phyloP scores from a whole-genome alignment of 2,113 vertebrate species.

The Mesocricetus auratus region DNA sequence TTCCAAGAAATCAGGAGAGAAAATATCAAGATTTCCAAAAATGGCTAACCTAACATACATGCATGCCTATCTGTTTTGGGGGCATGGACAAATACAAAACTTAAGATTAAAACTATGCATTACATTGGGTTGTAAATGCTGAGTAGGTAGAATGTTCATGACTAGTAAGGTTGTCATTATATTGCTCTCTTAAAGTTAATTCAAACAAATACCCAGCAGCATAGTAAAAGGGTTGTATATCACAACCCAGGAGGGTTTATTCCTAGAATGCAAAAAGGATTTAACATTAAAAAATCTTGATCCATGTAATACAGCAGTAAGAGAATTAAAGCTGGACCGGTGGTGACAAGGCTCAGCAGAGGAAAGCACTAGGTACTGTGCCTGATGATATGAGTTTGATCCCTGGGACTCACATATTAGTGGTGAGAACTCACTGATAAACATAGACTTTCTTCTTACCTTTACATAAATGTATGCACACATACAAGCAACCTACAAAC shows the following conservation, averaged over 20 bases:
- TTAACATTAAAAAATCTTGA: not conserved
- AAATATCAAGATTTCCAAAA: not conserved
- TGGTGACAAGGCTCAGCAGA: not conserved
- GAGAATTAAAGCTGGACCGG: not conserved
- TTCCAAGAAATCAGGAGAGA: not conserved
- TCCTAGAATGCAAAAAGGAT: not conserved
- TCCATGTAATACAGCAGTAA: not conserved
- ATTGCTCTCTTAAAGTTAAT: too few species aligned
- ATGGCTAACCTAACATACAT: too few species aligned
- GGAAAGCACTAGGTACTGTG: too few species aligned
- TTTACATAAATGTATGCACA: too few species aligned
- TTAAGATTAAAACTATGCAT: too few species aligned
- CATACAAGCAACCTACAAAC: not conserved
- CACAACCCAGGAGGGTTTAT: not conserved
- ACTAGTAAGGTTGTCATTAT: too few species aligned
- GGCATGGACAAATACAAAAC: too few species aligned
- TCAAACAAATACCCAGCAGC: too few species aligned
- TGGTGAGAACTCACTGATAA: not conserved
- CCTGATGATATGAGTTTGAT: not conserved
- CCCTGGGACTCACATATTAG: not conserved
- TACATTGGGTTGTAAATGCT: too few species aligned
- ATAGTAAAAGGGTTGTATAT: not conserved
- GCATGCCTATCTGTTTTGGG: too few species aligned
- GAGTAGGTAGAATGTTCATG: too few species aligned
- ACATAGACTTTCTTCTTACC: not conserved